Conservation (phyloP, 2,888 invertebrate species). For the Choreutis nemorana region DNA sequence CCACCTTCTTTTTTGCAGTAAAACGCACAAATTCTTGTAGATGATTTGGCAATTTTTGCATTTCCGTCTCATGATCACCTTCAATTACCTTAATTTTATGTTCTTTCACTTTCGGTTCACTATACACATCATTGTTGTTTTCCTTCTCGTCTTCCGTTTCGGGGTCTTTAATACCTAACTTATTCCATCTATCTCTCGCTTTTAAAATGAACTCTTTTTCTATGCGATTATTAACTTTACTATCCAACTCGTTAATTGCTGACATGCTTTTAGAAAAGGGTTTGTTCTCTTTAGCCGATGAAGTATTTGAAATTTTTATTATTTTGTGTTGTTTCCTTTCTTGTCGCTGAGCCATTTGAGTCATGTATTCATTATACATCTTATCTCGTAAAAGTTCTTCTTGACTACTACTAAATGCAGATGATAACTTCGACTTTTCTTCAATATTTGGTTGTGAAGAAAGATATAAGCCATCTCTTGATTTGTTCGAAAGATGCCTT, state of each 20-base stretch:
- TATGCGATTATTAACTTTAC: slow-evolving; percentile 61
- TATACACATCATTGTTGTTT: slow-evolving; percentile 30
- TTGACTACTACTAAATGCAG: slow-evolving; percentile 68
- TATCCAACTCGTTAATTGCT: slow-evolving; percentile 33
- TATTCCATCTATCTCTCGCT: slow-evolving; percentile 75
- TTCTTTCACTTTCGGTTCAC: slow-evolving; percentile 47
- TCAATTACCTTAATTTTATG: slow-evolving; percentile 72
- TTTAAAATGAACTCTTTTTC: slow-evolving; percentile 81
- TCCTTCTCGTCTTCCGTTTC: slow-evolving; percentile 68
- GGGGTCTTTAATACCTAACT: slow-evolving; percentile 73
- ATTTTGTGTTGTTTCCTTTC: slow-evolving; percentile 82
- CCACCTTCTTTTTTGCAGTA: slow-evolving; percentile 56
- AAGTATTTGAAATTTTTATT: slow-evolving; percentile 76
- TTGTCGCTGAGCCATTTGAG: slow-evolving; percentile 79
- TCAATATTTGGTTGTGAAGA: slow-evolving; percentile 15
- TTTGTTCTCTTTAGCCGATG: slow-evolving; percentile 21
- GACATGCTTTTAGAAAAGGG: slow-evolving; percentile 43
- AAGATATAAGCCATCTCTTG: slow-evolving; percentile 44
- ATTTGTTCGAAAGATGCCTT: slow-evolving; percentile 29
- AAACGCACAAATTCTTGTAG: slow-evolving; percentile 80
- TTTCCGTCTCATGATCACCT: slow-evolving; percentile 68
- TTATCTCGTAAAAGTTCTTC: slow-evolving; percentile 77
- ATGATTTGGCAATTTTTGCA: slow-evolving; percentile 75
- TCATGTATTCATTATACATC: slow-evolving; percentile 86
- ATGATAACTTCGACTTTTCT: slow-evolving; percentile 29